Base-by-base conservation (phyloP, 2,113 vertebrate species). In the Cephalopholis sonnerati region DNA sequence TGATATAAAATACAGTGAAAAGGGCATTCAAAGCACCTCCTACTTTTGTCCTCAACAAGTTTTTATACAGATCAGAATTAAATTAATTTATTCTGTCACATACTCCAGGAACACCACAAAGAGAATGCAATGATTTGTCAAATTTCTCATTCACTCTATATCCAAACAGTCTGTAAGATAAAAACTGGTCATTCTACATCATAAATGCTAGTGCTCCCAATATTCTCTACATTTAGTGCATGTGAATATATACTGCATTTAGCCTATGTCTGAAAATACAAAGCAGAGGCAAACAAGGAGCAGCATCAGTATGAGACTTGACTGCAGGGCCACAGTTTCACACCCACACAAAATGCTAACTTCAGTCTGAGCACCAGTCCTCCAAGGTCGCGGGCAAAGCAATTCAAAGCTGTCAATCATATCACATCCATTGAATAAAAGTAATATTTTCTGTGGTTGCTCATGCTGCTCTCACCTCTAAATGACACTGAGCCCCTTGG, bases 371-470 rank as follows among this genome's bases (percentile, higher is more conserved):
- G 67, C 78, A 24, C 27, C 74, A 1, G 81, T 81, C 72, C 84
- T 87, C 69, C 91, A 87, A 94, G 92, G 92, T 91, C 61, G 7
- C 4, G 11, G 32, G 58, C 53, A 77, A 87, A 87, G 88, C 89
- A 86, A 85, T 87, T 88, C 24, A 4, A 81, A 44, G 29, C 81
- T 91, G 89, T 94, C 91, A 90, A 65, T 94, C 91, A 92, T 63
- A 51, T 44, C 57, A 72, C 32, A 76, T 76, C 62, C 78, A 86
- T 77, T 82, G 78, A 89, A 90, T 85, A 88, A 87, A 87, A 90
- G 87, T 90, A 80, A 87, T 83, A 89, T 87, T 93, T 91, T 91
- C 74, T 61, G 71, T 54, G 79, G 61, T 79, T 79, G 76, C 88
- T 90, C 83, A 59, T 68, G 67, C 81, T 51, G 88, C 81, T 82